These are phyloP conservation scores for Aix galericulata DNA, from an alignment of 2,113 vertebrate genomes.

Conservation along the genomic window DNA sequence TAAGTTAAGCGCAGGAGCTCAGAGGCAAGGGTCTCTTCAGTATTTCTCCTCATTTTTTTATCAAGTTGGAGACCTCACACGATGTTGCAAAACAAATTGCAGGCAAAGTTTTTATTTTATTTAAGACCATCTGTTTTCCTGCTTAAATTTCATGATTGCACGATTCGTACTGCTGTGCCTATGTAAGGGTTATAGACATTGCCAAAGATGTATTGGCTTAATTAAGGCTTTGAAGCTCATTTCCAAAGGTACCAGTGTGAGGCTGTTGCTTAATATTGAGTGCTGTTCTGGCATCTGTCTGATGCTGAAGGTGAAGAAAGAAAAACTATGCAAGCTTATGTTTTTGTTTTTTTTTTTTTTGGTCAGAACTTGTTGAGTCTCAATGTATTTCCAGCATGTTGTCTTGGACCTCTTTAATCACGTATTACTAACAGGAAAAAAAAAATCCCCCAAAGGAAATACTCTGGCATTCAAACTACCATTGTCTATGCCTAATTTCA, in stretches of 20 bases:
- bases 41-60: not conserved
- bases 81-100: slow-evolving; percentile 30
- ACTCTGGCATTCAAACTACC: not conserved
- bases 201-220: slow-evolving; percentile 29
- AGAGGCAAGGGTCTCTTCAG: not conserved
- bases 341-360: too few relatives aligned
- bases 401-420: not conserved
- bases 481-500: not conserved
- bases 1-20: not conserved
- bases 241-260: not conserved
- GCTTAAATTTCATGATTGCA: slow-evolving; percentile 1
- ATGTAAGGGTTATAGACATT: slow-evolving; percentile 24
- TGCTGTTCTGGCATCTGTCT: not conserved
- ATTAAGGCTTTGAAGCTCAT: slow-evolving; percentile 29
- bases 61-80: not conserved
- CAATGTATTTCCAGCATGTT: not conserved
- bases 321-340: not conserved
- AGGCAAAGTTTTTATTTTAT: slow-evolving; percentile 7
- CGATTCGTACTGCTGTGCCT: slow-evolving; percentile 16
- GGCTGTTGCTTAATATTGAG: slow-evolving; percentile 1
- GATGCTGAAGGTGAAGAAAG: not conserved
- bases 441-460: not conserved
- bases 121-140: slow-evolving; percentile 55
- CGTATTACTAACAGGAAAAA: not conserved
- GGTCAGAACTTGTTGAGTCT: not conserved